Evolutionary conservation across 2,113 vertebrate species (phyloP).

Genomic region (Platycercus adscitus): DNA sequence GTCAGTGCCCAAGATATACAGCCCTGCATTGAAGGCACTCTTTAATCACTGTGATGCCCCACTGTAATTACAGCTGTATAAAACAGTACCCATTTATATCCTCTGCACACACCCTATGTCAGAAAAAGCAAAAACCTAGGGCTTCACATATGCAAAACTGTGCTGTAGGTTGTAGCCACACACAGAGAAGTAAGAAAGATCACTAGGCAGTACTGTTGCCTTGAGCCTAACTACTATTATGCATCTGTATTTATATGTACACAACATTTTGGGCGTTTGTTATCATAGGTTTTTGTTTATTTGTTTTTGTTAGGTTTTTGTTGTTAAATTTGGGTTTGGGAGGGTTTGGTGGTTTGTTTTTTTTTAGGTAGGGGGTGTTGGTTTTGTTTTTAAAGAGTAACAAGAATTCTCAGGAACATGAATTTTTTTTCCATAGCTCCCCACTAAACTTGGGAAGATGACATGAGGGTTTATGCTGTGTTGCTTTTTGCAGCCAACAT

Average conservation of each 20-base stretch:
- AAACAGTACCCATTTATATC: not conserved
- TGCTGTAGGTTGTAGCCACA: not conserved
- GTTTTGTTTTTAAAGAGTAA: not conserved
- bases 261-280: not conserved
- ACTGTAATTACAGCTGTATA: not conserved
- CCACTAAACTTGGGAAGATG: not conserved
- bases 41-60: not conserved
- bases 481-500: not conserved
- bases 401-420: not conserved
- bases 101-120: rapidly evolving
- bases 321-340: not conserved
- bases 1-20: not conserved
- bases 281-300: not conserved
- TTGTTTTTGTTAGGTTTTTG: not conserved
- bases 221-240: not conserved
- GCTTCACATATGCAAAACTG: not conserved
- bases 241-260: not conserved
- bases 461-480: not conserved
- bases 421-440: not conserved
- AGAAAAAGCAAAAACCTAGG: not conserved
- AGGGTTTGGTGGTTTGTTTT: not conserved
- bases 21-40: not conserved
- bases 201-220: rapidly evolving
- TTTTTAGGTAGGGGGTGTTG: not conserved
- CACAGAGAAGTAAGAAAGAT: not conserved